These are phyloP conservation scores for Synchiropus splendidus DNA, from an alignment of 2,113 vertebrate species.

Conservation along the genomic window DNA sequence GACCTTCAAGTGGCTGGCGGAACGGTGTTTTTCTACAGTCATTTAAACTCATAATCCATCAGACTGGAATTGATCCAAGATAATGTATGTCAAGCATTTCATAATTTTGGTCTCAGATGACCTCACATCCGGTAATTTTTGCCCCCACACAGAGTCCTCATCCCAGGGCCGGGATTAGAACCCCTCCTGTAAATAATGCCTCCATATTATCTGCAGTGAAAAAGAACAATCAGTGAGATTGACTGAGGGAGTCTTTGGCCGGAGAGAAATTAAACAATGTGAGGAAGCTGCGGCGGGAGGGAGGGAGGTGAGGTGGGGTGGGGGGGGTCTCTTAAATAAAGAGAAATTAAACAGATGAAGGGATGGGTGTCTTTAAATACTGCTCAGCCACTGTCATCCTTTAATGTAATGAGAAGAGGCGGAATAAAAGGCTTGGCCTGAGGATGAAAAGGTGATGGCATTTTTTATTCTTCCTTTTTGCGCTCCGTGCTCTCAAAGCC, in stretches of 20 bases:
- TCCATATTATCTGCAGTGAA: slow-evolving; percentile 21
- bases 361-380: slow-evolving; percentile 63
- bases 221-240: slow-evolving; percentile 56
- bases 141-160: too few relatives aligned
- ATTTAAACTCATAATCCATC: too few relatives aligned
- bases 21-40: too few relatives aligned
- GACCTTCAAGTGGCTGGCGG: too few relatives aligned
- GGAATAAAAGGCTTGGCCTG: slow-evolving; percentile 49
- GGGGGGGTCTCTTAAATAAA: slow-evolving; percentile 55
- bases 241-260: slow-evolving; percentile 47
- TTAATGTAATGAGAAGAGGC: slow-evolving; percentile 64
- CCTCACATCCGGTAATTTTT: too few relatives aligned
- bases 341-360: slow-evolving; percentile 62
- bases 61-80: too few relatives aligned
- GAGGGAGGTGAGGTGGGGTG: too few relatives aligned
- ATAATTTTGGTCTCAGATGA: too few relatives aligned
- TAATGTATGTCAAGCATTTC: too few relatives aligned
- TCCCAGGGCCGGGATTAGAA: too few relatives aligned
- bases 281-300: slow-evolving; percentile 24
- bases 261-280: slow-evolving; percentile 53
- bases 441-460: slow-evolving; percentile 60
- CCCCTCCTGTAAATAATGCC: too few relatives aligned
- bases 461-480: slow-evolving; percentile 38
- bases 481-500: slow-evolving; percentile 40
- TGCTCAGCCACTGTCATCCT: slow-evolving; percentile 55